Percentiles rank a stretch among this genome's conserved stretches.
Conservation (phyloP, 2,888 invertebrate genomes). For the Scaptomyza reducta region DNA sequence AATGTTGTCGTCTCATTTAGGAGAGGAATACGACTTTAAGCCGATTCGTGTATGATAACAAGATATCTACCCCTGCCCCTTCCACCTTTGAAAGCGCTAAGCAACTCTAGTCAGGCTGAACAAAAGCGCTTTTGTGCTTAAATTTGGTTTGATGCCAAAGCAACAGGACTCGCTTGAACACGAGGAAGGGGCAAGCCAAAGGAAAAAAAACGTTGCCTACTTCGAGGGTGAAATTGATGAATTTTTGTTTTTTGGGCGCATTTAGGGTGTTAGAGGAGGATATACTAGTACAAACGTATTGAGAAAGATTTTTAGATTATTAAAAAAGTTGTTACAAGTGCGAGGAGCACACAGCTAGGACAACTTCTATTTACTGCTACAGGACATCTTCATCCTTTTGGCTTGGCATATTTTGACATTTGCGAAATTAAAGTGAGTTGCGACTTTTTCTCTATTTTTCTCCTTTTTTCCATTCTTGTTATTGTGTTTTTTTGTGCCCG, state of each 20-base stretch:
- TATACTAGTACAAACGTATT: too few relatives aligned
- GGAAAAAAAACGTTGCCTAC: conserved; percentile 27
- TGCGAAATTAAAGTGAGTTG: conserved; percentile 71
- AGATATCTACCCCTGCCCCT: conserved; percentile 4
- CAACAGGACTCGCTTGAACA: conserved; percentile 7
- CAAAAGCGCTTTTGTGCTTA: conserved; percentile 46
- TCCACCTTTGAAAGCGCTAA: conserved; percentile 5
- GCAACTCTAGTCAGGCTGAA: conserved; percentile 33
- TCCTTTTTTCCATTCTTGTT: conserved; percentile 10
- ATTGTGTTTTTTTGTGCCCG: conserved; percentile 14
- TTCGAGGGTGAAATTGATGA: conserved; percentile 62
- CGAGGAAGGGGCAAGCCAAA: conserved; percentile 1
- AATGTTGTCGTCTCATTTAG: too few relatives aligned
- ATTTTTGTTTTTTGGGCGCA: conserved; percentile 49
- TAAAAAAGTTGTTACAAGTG: conserved; percentile 63
- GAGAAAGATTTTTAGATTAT: conserved; percentile 71
- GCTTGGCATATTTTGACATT: conserved; percentile 62
- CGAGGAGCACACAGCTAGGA: conserved; percentile 4
- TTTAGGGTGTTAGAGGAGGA: conserved; percentile 41
- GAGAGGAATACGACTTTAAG: conserved; percentile 11
- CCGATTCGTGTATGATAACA: conserved; percentile 21
- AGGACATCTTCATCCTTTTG: conserved; percentile 12
- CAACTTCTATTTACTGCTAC: conserved; percentile 9
- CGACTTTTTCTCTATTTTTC: conserved; percentile 21
- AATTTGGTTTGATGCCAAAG: conserved; percentile 47